Evolutionary conservation across 2,113 vertebrate genomes (phyloP).

Genomic region (Amazona vittata): DNA sequence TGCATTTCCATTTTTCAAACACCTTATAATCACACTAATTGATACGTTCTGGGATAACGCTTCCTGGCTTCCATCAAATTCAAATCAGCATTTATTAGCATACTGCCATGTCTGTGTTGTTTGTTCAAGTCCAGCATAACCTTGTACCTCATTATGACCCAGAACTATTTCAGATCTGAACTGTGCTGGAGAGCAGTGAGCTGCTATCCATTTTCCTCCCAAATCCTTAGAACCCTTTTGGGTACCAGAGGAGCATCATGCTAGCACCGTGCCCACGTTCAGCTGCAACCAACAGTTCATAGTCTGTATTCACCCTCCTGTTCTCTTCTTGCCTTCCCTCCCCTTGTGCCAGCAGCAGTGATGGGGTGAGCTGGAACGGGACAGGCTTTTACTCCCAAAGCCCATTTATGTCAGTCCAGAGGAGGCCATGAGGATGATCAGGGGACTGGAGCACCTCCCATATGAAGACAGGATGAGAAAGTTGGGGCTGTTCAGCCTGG

Average conservation of each 20-base stretch:
- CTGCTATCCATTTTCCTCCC: background rate
- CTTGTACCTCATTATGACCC: background rate
- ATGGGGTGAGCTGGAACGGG: rapidly evolving
- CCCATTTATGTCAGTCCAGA: rapidly evolving
- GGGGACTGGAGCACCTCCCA: too few species aligned
- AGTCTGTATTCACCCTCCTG: rapidly evolving
- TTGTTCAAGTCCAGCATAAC: background rate
- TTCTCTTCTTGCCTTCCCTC: background rate
- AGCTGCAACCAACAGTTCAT: background rate
- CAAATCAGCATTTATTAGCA: background rate
- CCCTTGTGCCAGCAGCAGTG: background rate
- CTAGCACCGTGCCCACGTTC: background rate
- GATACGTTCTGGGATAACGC: background rate
- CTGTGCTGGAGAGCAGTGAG: background rate
- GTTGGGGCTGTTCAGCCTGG: too few species aligned
- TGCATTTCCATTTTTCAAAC: background rate
- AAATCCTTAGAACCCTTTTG: background rate
- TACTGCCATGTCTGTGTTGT: background rate
- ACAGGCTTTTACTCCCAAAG: background rate
- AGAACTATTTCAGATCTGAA: background rate
- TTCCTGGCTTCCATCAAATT: background rate
- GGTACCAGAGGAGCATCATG: background rate
- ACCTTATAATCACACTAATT: slow-evolving; percentile 3
- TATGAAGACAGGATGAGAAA: too few species aligned
- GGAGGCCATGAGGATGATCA: too few species aligned